Base-by-base conservation (phyloP, 2,113 vertebrate genomes). In the Salvator merianae region DNA sequence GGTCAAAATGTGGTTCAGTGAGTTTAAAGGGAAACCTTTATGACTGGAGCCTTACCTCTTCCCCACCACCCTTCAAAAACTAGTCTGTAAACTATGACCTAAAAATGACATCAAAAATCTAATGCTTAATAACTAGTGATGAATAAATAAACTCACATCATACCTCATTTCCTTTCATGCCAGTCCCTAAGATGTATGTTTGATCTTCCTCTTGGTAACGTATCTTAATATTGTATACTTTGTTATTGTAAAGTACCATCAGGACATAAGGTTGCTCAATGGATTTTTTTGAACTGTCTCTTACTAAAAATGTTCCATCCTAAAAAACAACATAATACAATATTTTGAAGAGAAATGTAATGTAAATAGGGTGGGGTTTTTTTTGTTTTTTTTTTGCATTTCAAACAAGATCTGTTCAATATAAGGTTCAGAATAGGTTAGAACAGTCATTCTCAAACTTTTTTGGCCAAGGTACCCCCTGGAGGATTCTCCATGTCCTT, bases 191-290 rank as follows among this genome's bases (percentile, higher is more conserved):
- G 87, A 97, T 89, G 75, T 97, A 99, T 0, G 95, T 74, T 6
- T 97, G 91, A 10, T 93, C 89, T n/a, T 97, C 84, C 81, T 95
- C 92, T 86, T 95, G 92, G 78, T 96, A 97, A 5, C 97, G 95
- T 88, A 99, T 99, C 95, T 98, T 98, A 92, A 99, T 97, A 91
- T 99, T 99, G 94, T 96, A 99, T 65, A 99, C 98, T 90, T 99
- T 99, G 43, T 96, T 93, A 94, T 97, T 97, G 95, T 97, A 98
- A 80, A 98, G 88, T 32, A 99, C 98, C 98, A 99, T 99, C 82
- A 99, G 96, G 1, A 99, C 98, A 28, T 97, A 99, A 0, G 98
- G 98, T 77, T 99, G 98, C 62, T 88, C 91, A 4, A 47, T 1
- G 16, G 94, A 96, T 91, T 97, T 96, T 65, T 94, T 96, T 72